These are phyloP conservation scores for Hymenopus coronatus DNA, from an alignment of 2,888 invertebrate genomes.

Conservation along the genomic window DNA sequence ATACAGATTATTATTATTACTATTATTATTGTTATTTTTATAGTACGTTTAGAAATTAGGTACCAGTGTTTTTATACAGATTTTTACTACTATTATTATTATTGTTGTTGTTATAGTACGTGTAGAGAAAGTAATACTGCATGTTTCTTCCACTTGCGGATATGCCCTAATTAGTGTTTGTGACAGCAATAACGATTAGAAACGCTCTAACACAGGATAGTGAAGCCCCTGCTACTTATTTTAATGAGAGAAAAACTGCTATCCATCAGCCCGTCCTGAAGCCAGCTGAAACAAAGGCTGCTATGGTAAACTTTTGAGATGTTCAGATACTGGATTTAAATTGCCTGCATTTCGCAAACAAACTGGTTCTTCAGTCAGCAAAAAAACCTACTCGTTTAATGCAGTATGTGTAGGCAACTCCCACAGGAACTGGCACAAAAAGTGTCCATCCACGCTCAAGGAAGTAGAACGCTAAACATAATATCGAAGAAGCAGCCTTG, in stretches of 20 bases:
- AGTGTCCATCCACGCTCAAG: not conserved
- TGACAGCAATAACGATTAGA: no score
- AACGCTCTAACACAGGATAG: no score
- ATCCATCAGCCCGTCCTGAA: not conserved
- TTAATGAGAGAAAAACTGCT: not conserved
- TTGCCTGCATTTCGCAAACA: not conserved
- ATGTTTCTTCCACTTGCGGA: no score
- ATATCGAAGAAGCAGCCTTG: slow-evolving; percentile 7
- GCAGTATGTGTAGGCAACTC: not conserved
- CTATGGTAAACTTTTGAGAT: not conserved
- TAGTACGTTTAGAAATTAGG: no score
- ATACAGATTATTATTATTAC: no score
- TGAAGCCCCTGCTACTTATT: not conserved
- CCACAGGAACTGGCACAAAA: not conserved
- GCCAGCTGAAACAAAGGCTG: not conserved
- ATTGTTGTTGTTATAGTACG: no score
- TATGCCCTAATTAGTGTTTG: no score
- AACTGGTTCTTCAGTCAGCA: not conserved
- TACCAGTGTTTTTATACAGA: no score
- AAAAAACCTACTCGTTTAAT: not conserved
- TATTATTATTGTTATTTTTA: no score
- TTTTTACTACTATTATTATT: no score
- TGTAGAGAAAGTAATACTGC: no score
- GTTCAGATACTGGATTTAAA: not conserved
- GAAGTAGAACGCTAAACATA: not conserved